Percentiles rank a stretch among this genome's conserved stretches.
phyloP scores from a whole-genome alignment of 2,888 invertebrate genomes.

The Steinernema scapterisci region DNA sequence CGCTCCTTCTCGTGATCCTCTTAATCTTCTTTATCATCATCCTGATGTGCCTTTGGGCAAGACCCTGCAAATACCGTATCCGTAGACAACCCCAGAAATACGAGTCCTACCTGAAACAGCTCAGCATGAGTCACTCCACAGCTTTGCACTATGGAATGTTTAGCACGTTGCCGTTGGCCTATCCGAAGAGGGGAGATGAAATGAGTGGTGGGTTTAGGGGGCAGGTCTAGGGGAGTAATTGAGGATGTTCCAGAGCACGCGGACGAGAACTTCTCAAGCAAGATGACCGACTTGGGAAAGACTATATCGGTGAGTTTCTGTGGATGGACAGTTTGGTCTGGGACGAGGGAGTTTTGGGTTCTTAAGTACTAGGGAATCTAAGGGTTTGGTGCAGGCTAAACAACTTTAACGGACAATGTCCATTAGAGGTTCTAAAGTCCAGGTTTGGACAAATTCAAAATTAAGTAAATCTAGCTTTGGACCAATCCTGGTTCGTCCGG shows the following conservation, averaged over 20 bases:
- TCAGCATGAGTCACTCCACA: background rate
- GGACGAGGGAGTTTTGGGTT: too few relatives aligned
- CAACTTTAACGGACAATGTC: too few relatives aligned
- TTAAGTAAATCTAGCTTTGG: too few relatives aligned
- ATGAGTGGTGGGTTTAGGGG: background rate
- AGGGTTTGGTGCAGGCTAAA: too few relatives aligned
- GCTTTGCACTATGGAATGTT: constrained; percentile 25
- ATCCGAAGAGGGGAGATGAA: background rate
- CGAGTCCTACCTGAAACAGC: constrained; percentile 22
- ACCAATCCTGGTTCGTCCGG: too few relatives aligned
- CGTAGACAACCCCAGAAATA: constrained; percentile 2
- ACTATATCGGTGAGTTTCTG: constrained; percentile 6
- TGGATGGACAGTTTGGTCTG: background rate
- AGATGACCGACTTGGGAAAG: constrained; percentile 24
- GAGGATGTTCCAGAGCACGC: background rate
- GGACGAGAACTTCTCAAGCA: constrained; percentile 21
- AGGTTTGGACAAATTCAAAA: too few relatives aligned
- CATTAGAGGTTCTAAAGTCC: too few relatives aligned
- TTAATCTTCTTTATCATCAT: constrained; percentile 48
- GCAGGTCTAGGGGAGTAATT: background rate
- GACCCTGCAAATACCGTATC: constrained; percentile 31
- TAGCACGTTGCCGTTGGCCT: constrained; percentile 18
- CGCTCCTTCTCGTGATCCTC: constrained; percentile 48
- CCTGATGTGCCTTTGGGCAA: constrained; percentile 49
- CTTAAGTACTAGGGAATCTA: too few relatives aligned